Percentiles rank a stretch among this genome's conserved stretches.
Evolutionary conservation across 2,113 vertebrate genomes (phyloP).

Genomic region (Epinephelus lanceolatus): DNA sequence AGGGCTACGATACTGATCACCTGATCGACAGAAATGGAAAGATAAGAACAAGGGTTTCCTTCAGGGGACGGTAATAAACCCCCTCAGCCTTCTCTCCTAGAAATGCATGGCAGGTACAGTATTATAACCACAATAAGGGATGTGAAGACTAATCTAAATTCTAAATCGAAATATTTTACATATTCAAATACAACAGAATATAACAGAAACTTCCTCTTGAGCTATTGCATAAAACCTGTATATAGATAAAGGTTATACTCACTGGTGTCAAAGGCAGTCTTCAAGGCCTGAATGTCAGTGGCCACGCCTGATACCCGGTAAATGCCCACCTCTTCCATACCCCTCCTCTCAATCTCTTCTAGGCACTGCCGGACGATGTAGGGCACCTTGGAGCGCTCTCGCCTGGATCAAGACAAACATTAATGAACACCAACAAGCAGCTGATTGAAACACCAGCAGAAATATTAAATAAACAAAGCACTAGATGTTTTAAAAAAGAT

Average conservation of each 20-base stretch:
- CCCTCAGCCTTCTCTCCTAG: slow-evolving; percentile 12
- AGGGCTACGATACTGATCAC: slow-evolving; percentile 20
- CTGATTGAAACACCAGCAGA: background rate
- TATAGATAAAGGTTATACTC: slow-evolving; percentile 76
- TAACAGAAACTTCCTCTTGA: no score
- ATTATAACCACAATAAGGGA: background rate
- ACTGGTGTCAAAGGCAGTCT: slow-evolving; percentile 98
- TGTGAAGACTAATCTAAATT: background rate
- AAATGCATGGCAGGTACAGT: slow-evolving; percentile 13
- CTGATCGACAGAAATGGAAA: slow-evolving; percentile 41
- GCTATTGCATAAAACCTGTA: background rate
- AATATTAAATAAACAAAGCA: background rate
- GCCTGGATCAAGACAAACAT: slow-evolving; percentile 77
- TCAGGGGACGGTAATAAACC: background rate
- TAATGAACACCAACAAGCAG: background rate
- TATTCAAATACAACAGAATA: background rate
- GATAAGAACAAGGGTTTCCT: slow-evolving; percentile 24
- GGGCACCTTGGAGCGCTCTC: slow-evolving; percentile 97
- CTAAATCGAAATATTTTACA: no score
- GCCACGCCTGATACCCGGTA: slow-evolving; percentile 97
- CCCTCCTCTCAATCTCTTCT: slow-evolving; percentile 96
- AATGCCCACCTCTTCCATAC: slow-evolving; percentile 99
- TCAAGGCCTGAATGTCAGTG: slow-evolving; percentile 96
- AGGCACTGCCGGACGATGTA: slow-evolving; percentile 98
- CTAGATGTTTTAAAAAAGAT: background rate